Evolutionary conservation across 1,140 invertebrate genomes (phyloP).

Genomic region (Triops cancriformis): DNA sequence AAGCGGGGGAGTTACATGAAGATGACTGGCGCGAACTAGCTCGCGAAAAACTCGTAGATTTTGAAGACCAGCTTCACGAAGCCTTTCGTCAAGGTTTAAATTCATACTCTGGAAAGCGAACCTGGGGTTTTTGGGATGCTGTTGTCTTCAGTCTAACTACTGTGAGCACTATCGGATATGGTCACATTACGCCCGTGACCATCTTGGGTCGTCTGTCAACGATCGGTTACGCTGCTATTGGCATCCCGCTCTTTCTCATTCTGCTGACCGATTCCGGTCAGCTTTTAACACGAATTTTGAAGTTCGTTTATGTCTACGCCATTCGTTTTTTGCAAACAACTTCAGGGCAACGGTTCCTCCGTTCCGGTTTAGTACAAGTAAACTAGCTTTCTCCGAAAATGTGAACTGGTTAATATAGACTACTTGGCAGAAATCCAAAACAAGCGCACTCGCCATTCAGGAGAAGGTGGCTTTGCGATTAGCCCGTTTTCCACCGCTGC

Average conservation of each 20-base stretch:
- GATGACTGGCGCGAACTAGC: constrained; percentile 82
- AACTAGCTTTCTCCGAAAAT: constrained; percentile 25
- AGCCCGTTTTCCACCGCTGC: neutral
- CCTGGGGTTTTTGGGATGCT: constrained; percentile 88
- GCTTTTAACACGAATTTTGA: constrained; percentile 80
- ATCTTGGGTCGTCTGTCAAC: constrained; percentile 71
- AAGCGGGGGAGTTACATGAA: constrained; percentile 49
- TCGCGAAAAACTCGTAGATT: constrained; percentile 65
- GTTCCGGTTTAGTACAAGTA: constrained; percentile 65
- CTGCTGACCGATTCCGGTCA: constrained; percentile 87
- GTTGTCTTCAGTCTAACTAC: constrained; percentile 85
- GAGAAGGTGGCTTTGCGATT: neutral
- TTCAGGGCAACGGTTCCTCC: constrained; percentile 65
- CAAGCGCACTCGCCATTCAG: neutral
- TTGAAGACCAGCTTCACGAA: constrained; percentile 74
- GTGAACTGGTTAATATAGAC: neutral
- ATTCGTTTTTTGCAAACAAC: constrained; percentile 75
- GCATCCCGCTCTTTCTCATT: constrained; percentile 87
- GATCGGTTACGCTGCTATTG: constrained; percentile 87
- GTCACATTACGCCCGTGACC: constrained; percentile 83
- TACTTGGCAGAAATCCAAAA: neutral
- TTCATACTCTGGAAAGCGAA: constrained; percentile 67
- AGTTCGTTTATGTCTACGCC: constrained; percentile 86
- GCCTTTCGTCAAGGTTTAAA: constrained; percentile 71
- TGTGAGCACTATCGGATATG: constrained; percentile 91